A percentile compares a stretch with the other conserved stretches of the same genome.
Conservation (phyloP, 1,140 invertebrate species). For the Drosophila littoralis region DNA sequence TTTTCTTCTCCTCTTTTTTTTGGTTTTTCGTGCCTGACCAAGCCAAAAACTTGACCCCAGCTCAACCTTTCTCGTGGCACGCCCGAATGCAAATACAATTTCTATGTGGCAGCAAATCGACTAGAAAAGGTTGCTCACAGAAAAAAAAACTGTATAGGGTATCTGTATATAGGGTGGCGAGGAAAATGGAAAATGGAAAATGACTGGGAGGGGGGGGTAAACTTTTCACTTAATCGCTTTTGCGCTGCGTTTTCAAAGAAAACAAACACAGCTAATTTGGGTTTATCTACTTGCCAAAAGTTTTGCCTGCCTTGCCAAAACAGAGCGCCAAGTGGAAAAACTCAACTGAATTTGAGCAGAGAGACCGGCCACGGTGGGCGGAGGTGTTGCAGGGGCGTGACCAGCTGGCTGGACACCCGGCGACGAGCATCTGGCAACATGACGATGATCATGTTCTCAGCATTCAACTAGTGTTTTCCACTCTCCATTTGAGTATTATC, state of each 20-base stretch:
- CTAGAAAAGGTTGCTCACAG: constrained; percentile 56
- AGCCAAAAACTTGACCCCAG: neutral
- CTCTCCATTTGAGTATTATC: constrained; percentile 32
- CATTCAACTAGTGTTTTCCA: constrained; percentile 43
- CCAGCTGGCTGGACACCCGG: too few relatives aligned
- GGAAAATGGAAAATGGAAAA: neutral
- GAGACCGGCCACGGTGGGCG: too few relatives aligned
- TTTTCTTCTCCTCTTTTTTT: neutral
- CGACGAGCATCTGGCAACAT: neutral
- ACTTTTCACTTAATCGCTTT: constrained; percentile 82
- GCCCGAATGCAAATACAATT: constrained; percentile 75
- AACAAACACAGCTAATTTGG: constrained; percentile 81
- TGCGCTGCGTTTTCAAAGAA: constrained; percentile 71
- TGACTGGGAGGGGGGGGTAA: constrained; percentile 21
- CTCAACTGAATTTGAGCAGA: too few relatives aligned
- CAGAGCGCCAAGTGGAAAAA: too few relatives aligned
- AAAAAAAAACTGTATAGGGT: neutral
- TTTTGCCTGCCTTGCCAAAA: constrained; percentile 35
- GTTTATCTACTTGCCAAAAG: constrained; percentile 63
- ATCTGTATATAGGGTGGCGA: too few relatives aligned
- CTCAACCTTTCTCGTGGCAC: neutral
- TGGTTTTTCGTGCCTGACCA: neutral
- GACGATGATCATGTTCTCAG: constrained; percentile 36
- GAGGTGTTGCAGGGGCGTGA: too few relatives aligned
- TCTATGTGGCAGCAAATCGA: constrained; percentile 74